Base-by-base conservation (phyloP, 2,888 invertebrate genomes). In the Bruchidius siliquastri region DNA sequence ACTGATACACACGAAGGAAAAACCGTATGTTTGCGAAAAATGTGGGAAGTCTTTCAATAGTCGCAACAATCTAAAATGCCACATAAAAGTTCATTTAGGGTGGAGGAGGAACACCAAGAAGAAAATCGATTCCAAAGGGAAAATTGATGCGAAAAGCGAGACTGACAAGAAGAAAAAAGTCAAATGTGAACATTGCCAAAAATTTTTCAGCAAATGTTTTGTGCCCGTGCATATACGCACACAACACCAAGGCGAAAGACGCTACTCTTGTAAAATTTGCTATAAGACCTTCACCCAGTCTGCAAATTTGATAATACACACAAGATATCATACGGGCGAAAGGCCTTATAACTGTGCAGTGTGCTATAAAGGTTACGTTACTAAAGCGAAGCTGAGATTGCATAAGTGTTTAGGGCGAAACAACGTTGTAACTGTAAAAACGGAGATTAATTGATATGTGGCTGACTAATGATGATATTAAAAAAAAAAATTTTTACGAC, bases 251-350 rank as follows among this genome's bases (percentile, higher is more conserved):
- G 73, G 70, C 21, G 67, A 67, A 30, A 66, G 66, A 0, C 74
- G 74, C 20, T 79, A 77, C 74, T 76, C 80, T 71, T 91, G 91
- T 77, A 86, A 89, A 0, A 83, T 89, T 0, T 91, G 91, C 76
- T 88, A 89, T 0, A 89, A 90, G 77, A 88, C 88, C 72, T 88
- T 90, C 76, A 79, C 78, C 73, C 77, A 80, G 0, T 80, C 80
- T 73, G 80, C 81, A 18, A 80, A 80, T 13, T 76, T 79, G 70
- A 89, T 88, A 70, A 87, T 89, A 0, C 90, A 90, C 77, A 87
- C 88, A 86, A 82, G 87, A 0, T 87, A 87, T 71, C 90, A 90
- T 75, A 87, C 88, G 49, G 89, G 88, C 0, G 88, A 88, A 32
- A 88, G 88, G 77, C 88, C 88, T 13, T 88, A 88, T 67, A 83